Evolutionary conservation across 2,797 vertebrate genomes (phyloP).

Genomic region (Mormyrus proboscirostris): DNA sequence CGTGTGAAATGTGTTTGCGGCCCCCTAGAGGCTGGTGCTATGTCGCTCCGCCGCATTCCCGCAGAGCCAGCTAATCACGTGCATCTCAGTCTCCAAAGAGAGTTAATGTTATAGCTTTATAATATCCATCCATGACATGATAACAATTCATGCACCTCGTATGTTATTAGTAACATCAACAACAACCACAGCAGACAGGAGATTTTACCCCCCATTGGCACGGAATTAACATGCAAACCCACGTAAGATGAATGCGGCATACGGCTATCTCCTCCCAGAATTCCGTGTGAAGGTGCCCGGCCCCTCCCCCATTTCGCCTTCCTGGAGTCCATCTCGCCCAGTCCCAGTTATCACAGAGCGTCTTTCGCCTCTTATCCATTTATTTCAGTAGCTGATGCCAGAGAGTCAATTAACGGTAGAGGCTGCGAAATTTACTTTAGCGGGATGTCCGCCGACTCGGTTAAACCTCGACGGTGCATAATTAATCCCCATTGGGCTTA

Average conservation of each 20-base stretch:
- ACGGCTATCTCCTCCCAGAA: conserved; percentile 19
- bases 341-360: background rate
- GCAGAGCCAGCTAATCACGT: background rate
- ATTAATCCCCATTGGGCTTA: conserved; percentile 39
- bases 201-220: background rate
- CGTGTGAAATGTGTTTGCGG: conserved; percentile 27
- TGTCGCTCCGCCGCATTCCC: background rate
- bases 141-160: background rate
- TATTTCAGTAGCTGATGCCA: background rate
- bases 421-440: conserved; percentile 16
- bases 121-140: background rate
- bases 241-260: background rate
- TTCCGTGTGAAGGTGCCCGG: background rate
- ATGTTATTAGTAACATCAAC: background rate
- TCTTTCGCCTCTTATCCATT: background rate
- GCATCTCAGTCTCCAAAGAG: background rate
- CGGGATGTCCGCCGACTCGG: conserved; percentile 13
- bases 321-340: background rate
- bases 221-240: conserved; percentile 27
- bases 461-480: conserved; percentile 30
- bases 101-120: background rate
- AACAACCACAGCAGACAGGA: background rate
- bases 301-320: conserved; percentile 18
- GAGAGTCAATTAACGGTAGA: background rate
- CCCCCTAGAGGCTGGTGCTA: conserved; percentile 27